Evolutionary conservation across 2,888 invertebrate species (phyloP), one percentile per base, ranked within the genome.

Genomic region (Erannis defoliaria): DNA sequence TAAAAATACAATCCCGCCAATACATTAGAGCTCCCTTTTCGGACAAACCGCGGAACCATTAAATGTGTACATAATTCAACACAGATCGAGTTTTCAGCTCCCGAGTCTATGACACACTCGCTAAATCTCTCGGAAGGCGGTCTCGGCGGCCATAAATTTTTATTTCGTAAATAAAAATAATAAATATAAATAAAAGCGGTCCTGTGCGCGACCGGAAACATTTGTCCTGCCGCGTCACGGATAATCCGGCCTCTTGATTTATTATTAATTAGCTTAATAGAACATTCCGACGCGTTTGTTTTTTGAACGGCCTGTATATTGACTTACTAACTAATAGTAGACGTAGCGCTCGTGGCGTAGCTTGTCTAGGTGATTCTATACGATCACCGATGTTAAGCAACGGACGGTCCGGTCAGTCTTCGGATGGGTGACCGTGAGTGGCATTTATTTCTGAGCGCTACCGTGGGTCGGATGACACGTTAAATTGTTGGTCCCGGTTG

Each of bases 71-170:
- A 90, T 91, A 90, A 89, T 84, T 92, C 90, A 90, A 85, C 79
- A 74, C 80, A 80, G 87, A 85, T 86, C 88, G 86, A 84, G 85
- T 82, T 82, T 82, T 81, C 87, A 84, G 84, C 84, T 82, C 79
- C 81, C 84, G 81, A 86, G 86, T 90, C 90, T 91, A 89, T 90
- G 91, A 88, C 90, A 86, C 84, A 82, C 86, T 83, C 89, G 89
- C 90, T 90, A 90, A 90, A 91, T 91, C 91, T 90, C 88, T 84
- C 86, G 84, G 88, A 90, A 92, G 92, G 92, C 92, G 92, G 89
- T 87, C 85, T 82, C 80, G 72, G 65, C 75, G 78, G 74, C 85
- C 84, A 88, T 93, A 92, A 91, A 92, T 92, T 91, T 86, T 85
- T 90, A 86, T 89, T 89, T 86, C 81, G 84, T 86, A 89, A 88